Conservation (phyloP, 2,888 invertebrate species). For the Nezara viridula region DNA sequence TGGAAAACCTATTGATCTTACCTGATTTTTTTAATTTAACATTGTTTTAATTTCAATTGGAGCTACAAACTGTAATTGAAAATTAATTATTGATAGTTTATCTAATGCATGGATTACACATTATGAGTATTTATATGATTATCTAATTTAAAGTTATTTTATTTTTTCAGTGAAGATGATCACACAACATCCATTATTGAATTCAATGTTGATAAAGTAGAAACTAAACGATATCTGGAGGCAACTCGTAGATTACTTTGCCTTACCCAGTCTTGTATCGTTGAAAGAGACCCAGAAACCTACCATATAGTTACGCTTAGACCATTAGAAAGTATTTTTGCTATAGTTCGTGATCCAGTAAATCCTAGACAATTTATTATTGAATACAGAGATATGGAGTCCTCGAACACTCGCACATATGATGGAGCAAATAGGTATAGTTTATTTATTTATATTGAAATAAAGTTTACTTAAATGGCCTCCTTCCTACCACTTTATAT, state of each 20-base stretch:
- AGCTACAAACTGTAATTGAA: background rate
- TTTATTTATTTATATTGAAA: background rate
- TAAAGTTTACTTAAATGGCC: background rate
- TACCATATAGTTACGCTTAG: conserved; percentile 93
- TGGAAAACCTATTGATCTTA: background rate
- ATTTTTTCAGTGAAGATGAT: conserved; percentile 85
- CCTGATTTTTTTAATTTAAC: background rate
- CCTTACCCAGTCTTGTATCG: conserved; percentile 92
- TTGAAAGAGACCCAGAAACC: conserved; percentile 97
- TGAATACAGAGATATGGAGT: conserved; percentile 89
- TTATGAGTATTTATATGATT: no score
- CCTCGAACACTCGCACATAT: conserved; percentile 82
- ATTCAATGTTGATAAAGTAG: conserved; percentile 94
- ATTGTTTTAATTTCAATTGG: background rate
- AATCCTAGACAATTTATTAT: conserved; percentile 95
- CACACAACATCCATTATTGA: conserved; percentile 96
- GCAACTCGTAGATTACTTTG: conserved; percentile 91
- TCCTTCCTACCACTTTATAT: background rate
- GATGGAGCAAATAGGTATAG: conserved; percentile 90
- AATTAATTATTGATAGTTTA: background rate
- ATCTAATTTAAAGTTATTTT: conserved; percentile 14
- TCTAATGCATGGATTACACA: background rate
- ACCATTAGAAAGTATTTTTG: conserved; percentile 88
- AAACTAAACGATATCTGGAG: conserved; percentile 84
- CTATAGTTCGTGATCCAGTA: conserved; percentile 88